Conservation (phyloP, 2,888 invertebrate genomes). For the Ennomos quercinarius region DNA sequence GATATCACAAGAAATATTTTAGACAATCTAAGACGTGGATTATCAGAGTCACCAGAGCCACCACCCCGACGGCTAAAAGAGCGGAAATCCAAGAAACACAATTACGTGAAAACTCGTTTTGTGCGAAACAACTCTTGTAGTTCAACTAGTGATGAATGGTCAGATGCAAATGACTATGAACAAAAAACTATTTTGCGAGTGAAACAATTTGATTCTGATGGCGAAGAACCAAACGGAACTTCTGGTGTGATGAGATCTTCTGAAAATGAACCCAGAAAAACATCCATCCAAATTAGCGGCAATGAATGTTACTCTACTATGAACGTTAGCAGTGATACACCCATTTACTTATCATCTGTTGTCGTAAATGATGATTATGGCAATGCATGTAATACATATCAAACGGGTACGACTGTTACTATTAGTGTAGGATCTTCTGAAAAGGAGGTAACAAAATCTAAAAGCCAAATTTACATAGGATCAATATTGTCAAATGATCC, state of each 20-base stretch:
- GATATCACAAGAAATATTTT: conserved; percentile 75
- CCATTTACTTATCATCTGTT: conserved; percentile 90
- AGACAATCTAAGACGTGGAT: conserved; percentile 70
- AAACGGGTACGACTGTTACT: conserved; percentile 86
- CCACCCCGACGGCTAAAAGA: conserved; percentile 76
- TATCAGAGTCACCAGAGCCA: conserved; percentile 79
- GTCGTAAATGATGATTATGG: conserved; percentile 87
- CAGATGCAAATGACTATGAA: conserved; percentile 77
- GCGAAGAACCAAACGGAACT: conserved; percentile 58
- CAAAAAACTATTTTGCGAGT: conserved; percentile 76
- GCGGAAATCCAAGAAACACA: conserved; percentile 75
- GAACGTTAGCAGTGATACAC: conserved; percentile 89
- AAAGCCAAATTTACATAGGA: conserved; percentile 82
- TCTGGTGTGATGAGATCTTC: conserved; percentile 54
- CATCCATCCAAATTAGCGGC: conserved; percentile 90
- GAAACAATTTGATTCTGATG: conserved; percentile 82
- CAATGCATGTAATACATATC: conserved; percentile 75
- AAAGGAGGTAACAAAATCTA: conserved; percentile 72
- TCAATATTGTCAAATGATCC: conserved; percentile 64
- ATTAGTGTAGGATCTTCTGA: conserved; percentile 86
- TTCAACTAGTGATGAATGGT: conserved; percentile 83
- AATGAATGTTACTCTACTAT: conserved; percentile 91
- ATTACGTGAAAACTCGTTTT: conserved; percentile 81
- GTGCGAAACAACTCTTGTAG: conserved; percentile 76
- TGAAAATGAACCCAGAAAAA: conserved; percentile 83